Evolutionary conservation across 1,140 invertebrate genomes (phyloP), one percentile per base, ranked within the genome.

Genomic region (Aphelenchoides avenae): DNA sequence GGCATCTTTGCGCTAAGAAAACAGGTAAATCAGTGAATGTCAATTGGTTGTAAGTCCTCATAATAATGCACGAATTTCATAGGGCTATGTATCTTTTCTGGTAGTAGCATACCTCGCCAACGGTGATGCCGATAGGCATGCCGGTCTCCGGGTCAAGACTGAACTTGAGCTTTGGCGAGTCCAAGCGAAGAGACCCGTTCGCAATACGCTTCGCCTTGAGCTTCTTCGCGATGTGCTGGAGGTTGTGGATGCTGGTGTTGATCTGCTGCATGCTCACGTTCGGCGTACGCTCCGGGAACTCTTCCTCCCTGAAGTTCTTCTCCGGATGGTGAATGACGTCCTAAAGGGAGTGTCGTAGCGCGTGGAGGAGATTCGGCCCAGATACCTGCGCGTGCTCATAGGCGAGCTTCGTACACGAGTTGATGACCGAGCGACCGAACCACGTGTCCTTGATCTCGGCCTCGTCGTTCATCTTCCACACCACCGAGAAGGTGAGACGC

Each of bases 381-480:
- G 22, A 33, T 54, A 68, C 61, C 44, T 64, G 73, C 33, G 75
- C 75, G 46, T 69, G 63, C 44, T 77, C 66, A 54, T 78, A 79
- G 13, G 73, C 66, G 26, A 77, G 49, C n/a, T 72, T 61, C 52
- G 79, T 80, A 65, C 78, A 81, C 11, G 83, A 83, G 37, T 79
- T 71, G 54, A 98, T 98, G 18, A 98, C 85, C 66, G 89, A 92
- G 78, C 97, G 98, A 61, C 85, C 85, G 75, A 90, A 97, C 61
- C 84, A 84, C 7, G 86, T 87, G n/a, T 81, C 79, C 0, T 93
- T 73, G 56, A 97, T 87, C 69, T 93, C 86, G 0, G 90, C 90
- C 42, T 92, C 82, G 20, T 84, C 78, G 57, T 87, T 86, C 64
- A 96, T 83, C 79, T 90, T 87, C 91, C 92, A 96, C 39, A 95